Evolutionary conservation across 2,888 invertebrate species (phyloP), one percentile per base, ranked within the genome.

Genomic region (Diaphora mendica): DNA sequence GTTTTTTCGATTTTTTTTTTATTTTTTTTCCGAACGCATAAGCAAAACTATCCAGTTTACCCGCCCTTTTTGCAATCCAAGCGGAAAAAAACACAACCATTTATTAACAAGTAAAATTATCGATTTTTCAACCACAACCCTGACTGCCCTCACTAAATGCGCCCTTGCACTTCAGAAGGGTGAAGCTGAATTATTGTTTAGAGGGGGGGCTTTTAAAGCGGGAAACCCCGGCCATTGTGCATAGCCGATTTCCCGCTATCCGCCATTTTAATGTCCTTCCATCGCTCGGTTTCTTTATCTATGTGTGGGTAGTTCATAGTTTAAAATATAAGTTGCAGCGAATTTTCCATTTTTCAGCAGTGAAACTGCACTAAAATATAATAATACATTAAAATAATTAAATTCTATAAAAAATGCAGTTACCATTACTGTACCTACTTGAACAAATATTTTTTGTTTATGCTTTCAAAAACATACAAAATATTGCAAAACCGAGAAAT

Each of bases 151-250:
- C 91, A 79, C 89, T 93, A 91, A 95, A 92, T 94, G 95, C 94
- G 95, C 95, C 95, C 95, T 95, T 95, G 95, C 95, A 95, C 95
- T 95, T 95, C 92, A 93, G 93, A 93, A 94, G 95, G 95, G 95
- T 95, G 92, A 94, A 94, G 92, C 92, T 95, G 94, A 95, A 95
- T 95, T 95, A 95, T 95, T 95, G 95, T 95, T 94, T 93, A 94
- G 91, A 92, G 92, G 93, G 91, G 89, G 86, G 90, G 82, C 91
- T 93, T 95, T 95, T 94, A 95, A 95, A 94, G 91, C 93, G 95
- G 96, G 95, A 95, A 96, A 95, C 95, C 94, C 95, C 93, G 91
- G 90, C 91, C 90, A 93, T 95, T 95, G 95, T 95, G 94, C 94
- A 94, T 92, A 93, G 91, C 92, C 94, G 94, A 94, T 95, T 95